These are phyloP conservation scores for Phengaris alcon DNA, from an alignment of 2,888 invertebrate genomes.

Conservation along the genomic window DNA sequence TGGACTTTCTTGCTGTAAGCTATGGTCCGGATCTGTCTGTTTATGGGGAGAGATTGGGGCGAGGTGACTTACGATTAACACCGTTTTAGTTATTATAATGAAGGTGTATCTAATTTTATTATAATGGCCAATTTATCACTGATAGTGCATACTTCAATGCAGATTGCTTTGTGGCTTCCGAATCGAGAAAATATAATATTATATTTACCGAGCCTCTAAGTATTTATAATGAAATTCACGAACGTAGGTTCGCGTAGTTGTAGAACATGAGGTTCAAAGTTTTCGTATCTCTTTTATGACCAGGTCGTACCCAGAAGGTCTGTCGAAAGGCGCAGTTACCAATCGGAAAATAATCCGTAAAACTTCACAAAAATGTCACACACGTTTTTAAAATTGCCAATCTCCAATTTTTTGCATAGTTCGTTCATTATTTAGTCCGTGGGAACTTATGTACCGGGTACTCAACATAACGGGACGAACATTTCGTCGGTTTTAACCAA, in stretches of 20 bases:
- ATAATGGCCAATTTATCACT: not conserved
- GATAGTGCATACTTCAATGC: not conserved
- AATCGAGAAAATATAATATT: too few species aligned
- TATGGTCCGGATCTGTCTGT: conserved; percentile 43
- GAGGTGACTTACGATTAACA: conserved; percentile 4
- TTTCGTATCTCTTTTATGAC: too few species aligned
- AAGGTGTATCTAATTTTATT: conserved; percentile 10
- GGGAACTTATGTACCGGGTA: not conserved
- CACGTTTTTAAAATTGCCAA: not conserved
- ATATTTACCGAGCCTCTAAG: too few species aligned
- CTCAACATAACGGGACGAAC: too few species aligned
- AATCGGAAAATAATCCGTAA: too few species aligned
- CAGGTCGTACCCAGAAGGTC: too few species aligned
- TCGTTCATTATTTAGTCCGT: not conserved
- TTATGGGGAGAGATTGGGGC: conserved; percentile 48
- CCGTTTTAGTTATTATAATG: not conserved
- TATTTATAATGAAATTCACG: too few species aligned
- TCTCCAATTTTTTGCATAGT: not conserved
- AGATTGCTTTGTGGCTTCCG: not conserved
- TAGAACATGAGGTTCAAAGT: too few species aligned
- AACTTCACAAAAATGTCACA: not conserved
- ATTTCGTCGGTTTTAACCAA: too few species aligned
- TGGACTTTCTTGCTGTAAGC: conserved; percentile 40
- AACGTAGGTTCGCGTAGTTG: too few species aligned
- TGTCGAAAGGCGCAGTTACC: too few species aligned